Evolutionary conservation across 2,113 vertebrate genomes (phyloP), one percentile per base, ranked within the genome.

Genomic region (Dinomys branickii): DNA sequence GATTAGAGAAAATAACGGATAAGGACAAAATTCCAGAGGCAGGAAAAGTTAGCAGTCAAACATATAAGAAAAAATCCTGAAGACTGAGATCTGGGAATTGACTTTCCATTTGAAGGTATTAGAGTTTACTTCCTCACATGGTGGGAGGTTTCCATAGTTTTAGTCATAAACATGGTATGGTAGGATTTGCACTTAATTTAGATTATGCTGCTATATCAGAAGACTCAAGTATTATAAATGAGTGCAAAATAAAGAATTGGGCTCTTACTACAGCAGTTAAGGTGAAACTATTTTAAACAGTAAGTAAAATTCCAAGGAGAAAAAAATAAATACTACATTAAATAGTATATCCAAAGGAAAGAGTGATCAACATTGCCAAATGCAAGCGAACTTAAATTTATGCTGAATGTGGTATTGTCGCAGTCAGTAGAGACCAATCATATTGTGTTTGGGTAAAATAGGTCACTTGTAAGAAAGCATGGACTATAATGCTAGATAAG

Each of bases 331-430:
- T 38, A 41, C 17, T 56, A 30, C 3, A 52, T 17, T 38, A 71
- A 71, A 38, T 38, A 71, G 17, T 50, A 24, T 4, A 50, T 22
- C 38, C 78, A 87, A 65, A 22, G 6, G 6, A 84, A 47, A 83
- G 5, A 78, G 78, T 44, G 28, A 84, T 47, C 44, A 86, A 52
- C 22, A 28, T 22, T 71, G n/a, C 41, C 86, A 83, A 90, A 83
- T 20, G 28, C 28, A 93, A 84, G 54, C 87, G 33, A 71, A 14
- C 54, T 95, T 88, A 38, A 61, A 44, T 95, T 88, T 84, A 44
- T 24, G 47, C 7, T n/a, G 44, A 59, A 1, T 63, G 63, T 73
- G 61, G 44, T 28, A 71, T 9, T 41, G 63, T 61, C 44, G 44
- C 38, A 28, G 38, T 78, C n/a, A 88, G 30, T 6, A 47, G 28